Evolutionary conservation across 2,888 invertebrate genomes (phyloP).

Genomic region (Gnatocerus cornutus): DNA sequence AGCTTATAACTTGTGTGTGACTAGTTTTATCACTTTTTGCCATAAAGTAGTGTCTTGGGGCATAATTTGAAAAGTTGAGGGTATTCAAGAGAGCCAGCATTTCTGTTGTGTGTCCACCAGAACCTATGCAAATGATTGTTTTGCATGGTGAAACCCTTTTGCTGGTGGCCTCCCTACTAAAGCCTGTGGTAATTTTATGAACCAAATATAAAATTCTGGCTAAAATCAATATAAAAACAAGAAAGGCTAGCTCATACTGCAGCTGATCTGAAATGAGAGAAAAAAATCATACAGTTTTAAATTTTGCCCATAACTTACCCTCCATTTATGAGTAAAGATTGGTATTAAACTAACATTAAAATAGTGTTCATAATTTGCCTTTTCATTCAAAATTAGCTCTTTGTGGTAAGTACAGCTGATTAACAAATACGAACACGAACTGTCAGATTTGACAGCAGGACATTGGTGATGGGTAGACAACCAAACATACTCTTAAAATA

Average conservation of each 20-base stretch:
- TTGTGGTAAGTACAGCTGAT: too few species aligned
- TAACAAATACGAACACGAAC: too few species aligned
- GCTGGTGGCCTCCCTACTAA: slow-evolving; percentile 59
- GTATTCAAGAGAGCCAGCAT: slow-evolving; percentile 83
- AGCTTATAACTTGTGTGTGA: slow-evolving; percentile 76
- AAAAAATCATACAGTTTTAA: background rate
- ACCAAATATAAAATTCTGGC: slow-evolving; percentile 66
- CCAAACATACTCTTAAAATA: too few species aligned
- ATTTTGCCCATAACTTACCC: background rate
- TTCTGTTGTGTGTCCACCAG: slow-evolving; percentile 97
- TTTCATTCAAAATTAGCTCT: too few species aligned
- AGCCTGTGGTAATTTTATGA: slow-evolving; percentile 68
- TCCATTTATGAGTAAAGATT: background rate
- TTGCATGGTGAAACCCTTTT: slow-evolving; percentile 62
- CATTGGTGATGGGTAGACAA: too few species aligned
- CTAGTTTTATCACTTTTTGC: slow-evolving; percentile 87
- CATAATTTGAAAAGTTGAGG: slow-evolving; percentile 78
- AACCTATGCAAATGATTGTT: slow-evolving; percentile 81
- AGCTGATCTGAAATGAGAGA: slow-evolving; percentile 57
- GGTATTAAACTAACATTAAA: too few species aligned
- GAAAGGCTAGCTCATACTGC: slow-evolving; percentile 57
- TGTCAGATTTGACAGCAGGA: too few species aligned
- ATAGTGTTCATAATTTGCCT: too few species aligned
- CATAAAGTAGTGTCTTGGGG: slow-evolving; percentile 84
- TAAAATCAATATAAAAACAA: slow-evolving; percentile 61